Evolutionary conservation across 2,888 invertebrate species (phyloP).

Genomic region (Xylocampa areola): DNA sequence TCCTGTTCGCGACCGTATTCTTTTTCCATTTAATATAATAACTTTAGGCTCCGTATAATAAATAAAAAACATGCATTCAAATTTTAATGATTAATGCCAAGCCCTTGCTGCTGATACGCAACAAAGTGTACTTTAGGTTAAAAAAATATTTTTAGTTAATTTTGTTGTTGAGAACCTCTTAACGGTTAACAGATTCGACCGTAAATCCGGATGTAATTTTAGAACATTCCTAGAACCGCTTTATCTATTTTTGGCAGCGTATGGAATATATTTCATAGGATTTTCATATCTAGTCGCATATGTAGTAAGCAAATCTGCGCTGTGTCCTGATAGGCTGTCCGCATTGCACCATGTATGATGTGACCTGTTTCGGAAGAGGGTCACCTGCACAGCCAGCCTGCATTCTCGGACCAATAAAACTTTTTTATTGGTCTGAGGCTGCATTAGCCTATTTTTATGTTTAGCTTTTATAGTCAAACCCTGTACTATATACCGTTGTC

Average conservation of each 20-base stretch:
- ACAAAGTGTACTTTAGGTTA: slow-evolving; percentile 6
- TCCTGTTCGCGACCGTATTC: too few relatives aligned
- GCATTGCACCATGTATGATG: slow-evolving; percentile 42
- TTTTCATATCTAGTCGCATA: slow-evolving; percentile 22
- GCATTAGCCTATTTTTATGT: slow-evolving; percentile 46
- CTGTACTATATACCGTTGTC: slow-evolving; percentile 8
- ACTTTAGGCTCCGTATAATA: too few relatives aligned
- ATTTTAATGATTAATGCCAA: slow-evolving; percentile 10
- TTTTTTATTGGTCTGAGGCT: too few relatives aligned
- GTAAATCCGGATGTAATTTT: slow-evolving; percentile 20
- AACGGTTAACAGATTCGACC: slow-evolving; percentile 1
- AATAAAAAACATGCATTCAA: too few relatives aligned
- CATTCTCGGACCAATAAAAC: too few relatives aligned
- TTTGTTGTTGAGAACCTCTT: slow-evolving; percentile 6
- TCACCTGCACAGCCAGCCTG: slow-evolving; percentile 32
- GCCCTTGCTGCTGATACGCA: neutral
- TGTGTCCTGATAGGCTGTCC: slow-evolving; percentile 30
- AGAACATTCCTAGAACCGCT: slow-evolving; percentile 36
- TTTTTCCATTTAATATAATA: too few relatives aligned
- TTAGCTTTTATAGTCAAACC: slow-evolving; percentile 38
- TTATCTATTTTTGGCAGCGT: slow-evolving; percentile 44
- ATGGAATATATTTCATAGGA: slow-evolving; percentile 30
- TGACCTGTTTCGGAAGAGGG: slow-evolving; percentile 57
- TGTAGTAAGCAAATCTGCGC: slow-evolving; percentile 17
- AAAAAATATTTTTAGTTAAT: slow-evolving; percentile 7